phyloP scores from a whole-genome alignment of 2,888 invertebrate species.

The Cepaea hortensis region DNA sequence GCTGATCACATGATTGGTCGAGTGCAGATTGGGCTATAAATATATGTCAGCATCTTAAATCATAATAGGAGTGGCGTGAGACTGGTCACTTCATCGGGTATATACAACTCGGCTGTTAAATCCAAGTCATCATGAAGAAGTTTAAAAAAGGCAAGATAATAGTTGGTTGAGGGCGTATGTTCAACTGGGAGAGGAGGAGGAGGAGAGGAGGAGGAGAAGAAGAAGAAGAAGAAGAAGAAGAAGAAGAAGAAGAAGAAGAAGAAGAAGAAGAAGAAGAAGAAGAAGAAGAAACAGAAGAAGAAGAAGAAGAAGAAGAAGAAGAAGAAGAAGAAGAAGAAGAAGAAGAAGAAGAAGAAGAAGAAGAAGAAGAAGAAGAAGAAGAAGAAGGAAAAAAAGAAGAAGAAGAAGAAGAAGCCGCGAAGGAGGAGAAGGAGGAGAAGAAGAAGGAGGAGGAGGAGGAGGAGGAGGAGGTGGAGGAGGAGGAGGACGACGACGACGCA shows the following conservation, averaged over 20 bases:
- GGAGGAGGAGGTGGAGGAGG: background rate
- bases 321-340: background rate
- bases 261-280: background rate
- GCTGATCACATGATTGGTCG: no score
- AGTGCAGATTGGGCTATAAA: no score
- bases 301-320: background rate
- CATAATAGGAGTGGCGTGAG: no score
- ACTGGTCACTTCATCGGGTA: no score
- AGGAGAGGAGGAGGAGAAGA: background rate
- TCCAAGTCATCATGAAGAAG: no score
- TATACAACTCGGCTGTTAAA: no score
- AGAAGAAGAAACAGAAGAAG: background rate
- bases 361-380: background rate
- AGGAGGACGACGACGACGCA: no score
- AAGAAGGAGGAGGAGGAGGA: background rate
- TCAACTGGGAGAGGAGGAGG: background rate
- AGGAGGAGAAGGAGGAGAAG: background rate
- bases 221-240: slow-evolving; percentile 10
- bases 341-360: background rate
- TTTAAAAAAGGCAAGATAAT: background rate
- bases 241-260: slow-evolving; percentile 17
- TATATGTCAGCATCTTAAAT: no score
- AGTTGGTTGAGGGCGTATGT: background rate
- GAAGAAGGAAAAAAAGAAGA: background rate
- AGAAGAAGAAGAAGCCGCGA: background rate